Evolutionary conservation across 1,140 invertebrate genomes (phyloP), one percentile per base, ranked within the genome.

Genomic region (Drosophila funebris): DNA sequence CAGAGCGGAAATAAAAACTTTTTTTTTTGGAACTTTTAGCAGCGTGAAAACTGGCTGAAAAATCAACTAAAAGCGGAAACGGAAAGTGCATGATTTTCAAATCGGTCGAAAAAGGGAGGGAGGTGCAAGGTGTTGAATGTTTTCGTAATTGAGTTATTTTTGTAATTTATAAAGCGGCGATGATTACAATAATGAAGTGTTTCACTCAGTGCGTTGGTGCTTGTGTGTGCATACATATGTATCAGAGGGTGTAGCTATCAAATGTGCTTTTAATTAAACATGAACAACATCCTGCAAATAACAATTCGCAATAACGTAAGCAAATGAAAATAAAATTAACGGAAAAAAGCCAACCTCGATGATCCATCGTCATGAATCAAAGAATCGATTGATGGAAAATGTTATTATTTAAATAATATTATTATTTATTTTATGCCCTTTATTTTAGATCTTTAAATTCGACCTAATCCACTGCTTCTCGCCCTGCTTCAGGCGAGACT

Each of bases 11-110:
- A 76, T 80, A 71, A 79, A 80, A 85, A 85, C 54, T 73, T 54
- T n/a, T n/a, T n/a, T n/a, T n/a, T n/a, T n/a, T n/a, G 16, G 58
- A 43, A 37, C 37, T 72, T 64, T 39, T 41, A 8, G n/a, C n/a
- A 11, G 4, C 36, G n/a, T n/a, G n/a, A n/a, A 14, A 41, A 56
- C 20, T 56, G 46, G 16, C 61, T 62, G 24, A 43, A 79, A 80
- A 80, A 76, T 79, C 54, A 71, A 75, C 72, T 56, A 36, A 80
- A 76, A 73, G 41, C 76, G 81, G 80, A 84, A 84, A 85, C 81
- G 81, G 81, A 84, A 84, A 85, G 81, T 81, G 61, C 73, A 76
- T 84, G 80, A n/a, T n/a, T n/a, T n/a, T n/a, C n/a, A n/a, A n/a
- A n/a, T n/a, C 73, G 79, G 76, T 70, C 44, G 56, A 61, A 27